Evolutionary conservation across 1,140 invertebrate genomes (phyloP).

Genomic region (Aricia agestis): DNA sequence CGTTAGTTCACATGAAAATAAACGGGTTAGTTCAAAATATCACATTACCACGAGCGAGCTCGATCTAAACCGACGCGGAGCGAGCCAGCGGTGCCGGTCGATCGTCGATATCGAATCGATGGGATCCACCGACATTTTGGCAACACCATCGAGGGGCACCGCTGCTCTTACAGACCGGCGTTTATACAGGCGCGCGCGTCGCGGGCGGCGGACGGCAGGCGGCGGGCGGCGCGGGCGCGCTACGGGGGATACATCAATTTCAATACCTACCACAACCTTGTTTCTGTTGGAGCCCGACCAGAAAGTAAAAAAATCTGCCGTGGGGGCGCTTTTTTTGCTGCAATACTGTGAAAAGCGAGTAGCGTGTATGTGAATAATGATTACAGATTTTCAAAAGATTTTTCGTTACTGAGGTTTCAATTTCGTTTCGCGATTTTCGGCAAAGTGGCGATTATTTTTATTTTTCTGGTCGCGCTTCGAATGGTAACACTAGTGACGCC

Average conservation of each 20-base stretch:
- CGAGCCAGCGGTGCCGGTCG: not conserved
- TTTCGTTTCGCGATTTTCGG: not conserved
- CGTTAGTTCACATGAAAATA: constrained; percentile 51
- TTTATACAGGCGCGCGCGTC: constrained; percentile 1
- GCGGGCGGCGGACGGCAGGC: constrained; percentile 10
- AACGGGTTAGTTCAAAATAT: constrained; percentile 72
- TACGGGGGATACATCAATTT: constrained; percentile 64
- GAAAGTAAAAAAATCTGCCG: not conserved
- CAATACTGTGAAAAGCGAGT: not conserved
- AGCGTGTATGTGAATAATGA: no score
- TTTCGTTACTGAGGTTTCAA: not conserved
- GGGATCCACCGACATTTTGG: not conserved
- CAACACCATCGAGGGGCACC: not conserved
- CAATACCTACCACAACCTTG: constrained; percentile 73
- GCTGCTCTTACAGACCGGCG: constrained; percentile 23
- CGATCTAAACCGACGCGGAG: constrained; percentile 59
- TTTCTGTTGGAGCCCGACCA: constrained; percentile 32
- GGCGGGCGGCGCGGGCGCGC: constrained; percentile 53
- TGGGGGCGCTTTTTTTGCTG: not conserved
- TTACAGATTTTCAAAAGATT: no score
- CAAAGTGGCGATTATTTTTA: not conserved
- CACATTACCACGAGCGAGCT: constrained; percentile 75
- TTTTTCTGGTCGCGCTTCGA: constrained; percentile 30
- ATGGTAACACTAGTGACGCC: constrained; percentile 61
- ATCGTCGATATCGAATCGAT: not conserved